Conservation (phyloP, 2,797 vertebrate species). For the Triplophysa bombifrons region DNA sequence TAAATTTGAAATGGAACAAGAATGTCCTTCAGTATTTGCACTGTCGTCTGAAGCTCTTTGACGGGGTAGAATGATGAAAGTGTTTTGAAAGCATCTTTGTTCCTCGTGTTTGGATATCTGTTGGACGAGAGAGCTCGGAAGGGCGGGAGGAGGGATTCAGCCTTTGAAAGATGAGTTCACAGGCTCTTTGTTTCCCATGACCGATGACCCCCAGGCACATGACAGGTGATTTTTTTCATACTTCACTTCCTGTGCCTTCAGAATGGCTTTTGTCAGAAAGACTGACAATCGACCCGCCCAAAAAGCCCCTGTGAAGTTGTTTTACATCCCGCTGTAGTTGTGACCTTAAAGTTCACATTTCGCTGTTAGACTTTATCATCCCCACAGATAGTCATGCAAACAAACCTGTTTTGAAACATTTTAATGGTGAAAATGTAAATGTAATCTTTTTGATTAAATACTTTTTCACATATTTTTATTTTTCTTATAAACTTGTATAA, state of each 20-base stretch:
- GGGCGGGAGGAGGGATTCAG: slow-evolving; percentile 13
- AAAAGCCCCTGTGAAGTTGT: background rate
- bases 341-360: background rate
- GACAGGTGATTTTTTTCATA: slow-evolving; percentile 56
- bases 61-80: slow-evolving; percentile 61
- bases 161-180: slow-evolving; percentile 58
- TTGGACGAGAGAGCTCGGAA: background rate
- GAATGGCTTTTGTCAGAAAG: slow-evolving; percentile 52
- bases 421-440: no score
- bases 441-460: no score
- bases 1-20: background rate
- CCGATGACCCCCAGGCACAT: slow-evolving; percentile 68
- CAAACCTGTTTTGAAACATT: no score
- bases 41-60: slow-evolving; percentile 37
- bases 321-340: background rate
- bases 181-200: slow-evolving; percentile 70
- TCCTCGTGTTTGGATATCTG: slow-evolving; percentile 68
- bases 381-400: no score
- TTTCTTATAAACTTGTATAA: no score
- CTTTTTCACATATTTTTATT: no score
- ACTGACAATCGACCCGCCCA: slow-evolving; percentile 45
- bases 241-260: slow-evolving; percentile 62
- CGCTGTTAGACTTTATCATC: no score
- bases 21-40: background rate
- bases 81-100: slow-evolving; percentile 71